These are phyloP conservation scores for Apodemia mormo DNA, from an alignment of 2,888 invertebrate genomes.

Conservation along the genomic window DNA sequence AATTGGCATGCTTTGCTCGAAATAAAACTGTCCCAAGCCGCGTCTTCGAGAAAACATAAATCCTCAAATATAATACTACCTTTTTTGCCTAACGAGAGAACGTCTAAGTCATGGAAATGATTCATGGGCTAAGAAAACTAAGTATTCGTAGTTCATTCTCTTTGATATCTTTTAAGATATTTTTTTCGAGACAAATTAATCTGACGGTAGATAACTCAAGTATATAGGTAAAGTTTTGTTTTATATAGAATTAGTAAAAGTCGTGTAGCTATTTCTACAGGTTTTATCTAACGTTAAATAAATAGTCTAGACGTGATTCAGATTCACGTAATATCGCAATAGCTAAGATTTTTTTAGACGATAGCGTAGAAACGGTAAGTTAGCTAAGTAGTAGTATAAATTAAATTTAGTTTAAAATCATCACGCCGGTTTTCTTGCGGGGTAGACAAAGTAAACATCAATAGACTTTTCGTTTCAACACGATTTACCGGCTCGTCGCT, in stretches of 20 bases:
- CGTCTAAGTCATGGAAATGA: slow-evolving; percentile 25
- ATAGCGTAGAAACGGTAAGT: too few relatives aligned
- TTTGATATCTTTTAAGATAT: slow-evolving; percentile 22
- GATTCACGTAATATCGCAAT: neutral
- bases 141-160: slow-evolving; percentile 7
- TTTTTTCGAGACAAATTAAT: slow-evolving; percentile 15
- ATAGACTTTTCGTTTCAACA: too few relatives aligned
- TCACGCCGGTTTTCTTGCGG: too few relatives aligned
- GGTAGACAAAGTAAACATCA: too few relatives aligned
- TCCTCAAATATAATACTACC: slow-evolving; percentile 22
- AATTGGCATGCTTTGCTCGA: slow-evolving; percentile 74
- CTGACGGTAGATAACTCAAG: neutral
- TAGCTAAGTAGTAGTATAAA: too few relatives aligned
- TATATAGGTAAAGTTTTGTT: neutral
- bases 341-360: neutral
- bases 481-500: too few relatives aligned
- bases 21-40: slow-evolving; percentile 61
- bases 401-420: too few relatives aligned
- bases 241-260: slow-evolving; percentile 6
- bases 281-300: neutral
- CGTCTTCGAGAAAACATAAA: slow-evolving; percentile 40
- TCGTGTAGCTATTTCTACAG: neutral
- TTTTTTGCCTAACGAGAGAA: slow-evolving; percentile 20
- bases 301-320: neutral
- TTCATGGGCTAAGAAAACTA: slow-evolving; percentile 21